Base-by-base conservation (phyloP, 2,888 invertebrate genomes). In the Bedellia somnulentella region DNA sequence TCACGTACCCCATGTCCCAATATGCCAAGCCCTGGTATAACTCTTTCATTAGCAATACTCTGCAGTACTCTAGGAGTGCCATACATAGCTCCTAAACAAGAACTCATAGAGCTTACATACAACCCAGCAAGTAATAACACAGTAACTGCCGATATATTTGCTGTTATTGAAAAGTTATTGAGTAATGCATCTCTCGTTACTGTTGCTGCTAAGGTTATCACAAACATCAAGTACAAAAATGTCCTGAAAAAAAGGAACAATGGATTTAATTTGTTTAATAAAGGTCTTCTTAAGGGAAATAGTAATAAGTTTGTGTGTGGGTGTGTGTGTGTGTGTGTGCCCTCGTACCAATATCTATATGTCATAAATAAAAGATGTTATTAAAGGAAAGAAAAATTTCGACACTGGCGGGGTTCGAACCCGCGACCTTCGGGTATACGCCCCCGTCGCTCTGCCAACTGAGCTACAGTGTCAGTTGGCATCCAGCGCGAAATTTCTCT, bases 51-150 rank as follows among this genome's bases (percentile, higher is more conserved):
- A 24, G 97, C 93, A 43, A 98, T 95, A 37, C 93, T 93, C 61
- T 97, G 96, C 16, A 96, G 70, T 2, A 97, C 94, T 42, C 96
- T 80, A 0, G 96, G 95, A 2, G 96, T 93, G 3, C 96, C 96
- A 52, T 97, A 96, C 85, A 97, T 89, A 21, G 95, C 93, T 8
- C 95, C 96, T 45, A 97, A 81, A 53, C 95, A 94, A 27, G 93
- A 93, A 24, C 95, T 95, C 81, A 97, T 90, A 11, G 95, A 95
- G 31, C 94, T 93, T 10, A 97, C 93, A 62, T 97, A 98, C 30
- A 97, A 80, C 12, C 97, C 97, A 32, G 93, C 88, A 22, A 97
- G 73, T 34, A 96, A 80, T 23, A 96, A 63, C 30, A 95, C 85
- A 31, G 85, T 81, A 23, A 89, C 80, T 0, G 88, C 89, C 1